Evolutionary conservation across 2,888 invertebrate genomes (phyloP).

Genomic region (Meiosimyza decipiens): DNA sequence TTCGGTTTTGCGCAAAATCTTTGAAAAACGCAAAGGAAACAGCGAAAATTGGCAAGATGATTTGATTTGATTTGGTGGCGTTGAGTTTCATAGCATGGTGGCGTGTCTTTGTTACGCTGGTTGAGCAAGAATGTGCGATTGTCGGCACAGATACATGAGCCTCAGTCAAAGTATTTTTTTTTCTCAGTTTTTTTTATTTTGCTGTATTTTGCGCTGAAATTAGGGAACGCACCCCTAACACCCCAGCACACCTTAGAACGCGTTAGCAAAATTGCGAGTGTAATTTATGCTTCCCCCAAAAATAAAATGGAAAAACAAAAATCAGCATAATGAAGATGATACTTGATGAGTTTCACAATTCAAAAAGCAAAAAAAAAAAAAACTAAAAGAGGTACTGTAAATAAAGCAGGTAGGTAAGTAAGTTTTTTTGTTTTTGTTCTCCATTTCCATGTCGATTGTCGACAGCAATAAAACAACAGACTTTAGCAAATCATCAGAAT

Average conservation of each 20-base stretch:
- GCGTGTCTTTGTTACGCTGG: slow-evolving; percentile 63
- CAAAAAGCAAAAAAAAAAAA: background rate
- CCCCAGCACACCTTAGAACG: background rate
- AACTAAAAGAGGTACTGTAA: slow-evolving; percentile 6
- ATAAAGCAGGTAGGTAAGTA: slow-evolving; percentile 12
- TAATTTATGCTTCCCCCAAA: slow-evolving; percentile 18
- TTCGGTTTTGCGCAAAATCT: no score
- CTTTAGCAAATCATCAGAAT: slow-evolving; percentile 9
- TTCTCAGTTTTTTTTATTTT: background rate
- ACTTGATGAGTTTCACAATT: background rate
- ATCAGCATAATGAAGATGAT: slow-evolving; percentile 26
- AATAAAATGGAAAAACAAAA: slow-evolving; percentile 13
- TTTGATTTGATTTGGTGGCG: no score
- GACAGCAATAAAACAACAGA: slow-evolving; percentile 1
- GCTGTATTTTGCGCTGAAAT: background rate
- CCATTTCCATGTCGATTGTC: background rate
- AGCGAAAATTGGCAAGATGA: no score
- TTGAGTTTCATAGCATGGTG: no score
- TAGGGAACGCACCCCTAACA: slow-evolving; percentile 4
- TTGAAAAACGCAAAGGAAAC: no score
- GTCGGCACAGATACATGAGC: slow-evolving; percentile 2
- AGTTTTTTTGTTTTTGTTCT: background rate
- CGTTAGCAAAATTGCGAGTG: background rate
- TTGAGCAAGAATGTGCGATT: slow-evolving; percentile 54
- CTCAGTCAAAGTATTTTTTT: background rate